These are phyloP conservation scores for Dicycla oo DNA, from an alignment of 2,888 invertebrate genomes.

Conservation along the genomic window DNA sequence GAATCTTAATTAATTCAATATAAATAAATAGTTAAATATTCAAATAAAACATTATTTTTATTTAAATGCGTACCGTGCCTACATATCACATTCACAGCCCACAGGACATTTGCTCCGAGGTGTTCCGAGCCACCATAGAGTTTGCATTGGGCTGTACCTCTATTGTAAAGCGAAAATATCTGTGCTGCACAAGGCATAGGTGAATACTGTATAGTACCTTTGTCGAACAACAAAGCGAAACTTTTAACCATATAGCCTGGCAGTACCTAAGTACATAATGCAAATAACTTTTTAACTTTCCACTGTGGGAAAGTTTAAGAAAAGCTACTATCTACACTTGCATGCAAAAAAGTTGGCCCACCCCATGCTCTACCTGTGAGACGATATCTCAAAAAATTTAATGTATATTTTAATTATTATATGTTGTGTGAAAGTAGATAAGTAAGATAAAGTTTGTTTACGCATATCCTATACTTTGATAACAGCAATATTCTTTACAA, in stretches of 20 bases:
- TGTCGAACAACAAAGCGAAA: conserved; percentile 1
- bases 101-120: too few relatives aligned
- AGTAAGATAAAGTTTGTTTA: too few relatives aligned
- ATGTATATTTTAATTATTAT: too few relatives aligned
- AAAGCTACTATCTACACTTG: conserved; percentile 65
- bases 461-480: too few relatives aligned
- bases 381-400: too few relatives aligned
- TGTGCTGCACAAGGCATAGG: neutral
- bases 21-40: neutral
- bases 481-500: too few relatives aligned
- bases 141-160: too few relatives aligned
- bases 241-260: conserved; percentile 11
- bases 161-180: neutral
- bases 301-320: conserved; percentile 68
- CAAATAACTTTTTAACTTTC: conserved; percentile 59
- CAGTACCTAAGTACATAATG: conserved; percentile 10
- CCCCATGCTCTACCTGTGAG: too few relatives aligned
- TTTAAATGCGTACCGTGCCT: neutral
- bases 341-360: too few relatives aligned
- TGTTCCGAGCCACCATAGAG: too few relatives aligned
- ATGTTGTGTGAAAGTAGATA: too few relatives aligned
- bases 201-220: neutral
- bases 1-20: neutral
- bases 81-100: neutral
- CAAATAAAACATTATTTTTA: neutral